Conservation (phyloP, 2,888 invertebrate genomes). For the Cepaea hortensis region DNA sequence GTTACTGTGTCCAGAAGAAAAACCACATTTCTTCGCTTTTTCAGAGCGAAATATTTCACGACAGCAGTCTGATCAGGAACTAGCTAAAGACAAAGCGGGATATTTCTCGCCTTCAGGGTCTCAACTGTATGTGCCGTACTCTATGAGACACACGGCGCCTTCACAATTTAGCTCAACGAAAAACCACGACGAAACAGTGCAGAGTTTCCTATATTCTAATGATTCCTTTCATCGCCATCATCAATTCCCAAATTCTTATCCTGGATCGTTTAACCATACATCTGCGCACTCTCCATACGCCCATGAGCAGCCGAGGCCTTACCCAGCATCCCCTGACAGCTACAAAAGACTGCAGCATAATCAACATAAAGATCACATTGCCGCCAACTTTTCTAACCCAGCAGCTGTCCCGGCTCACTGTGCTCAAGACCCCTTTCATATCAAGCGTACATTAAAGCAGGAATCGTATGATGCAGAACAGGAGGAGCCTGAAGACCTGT, state of each 20-base stretch:
- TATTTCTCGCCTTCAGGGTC: neutral
- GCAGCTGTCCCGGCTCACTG: neutral
- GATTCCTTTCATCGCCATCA: neutral
- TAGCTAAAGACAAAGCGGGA: neutral
- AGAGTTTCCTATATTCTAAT: neutral
- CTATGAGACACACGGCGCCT: neutral
- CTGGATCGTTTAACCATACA: neutral
- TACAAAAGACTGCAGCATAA: neutral
- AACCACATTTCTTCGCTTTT: neutral
- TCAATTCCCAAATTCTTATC: neutral
- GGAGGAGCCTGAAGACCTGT: constrained; percentile 63
- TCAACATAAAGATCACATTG: neutral
- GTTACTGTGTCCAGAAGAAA: neutral
- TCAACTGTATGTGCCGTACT: neutral
- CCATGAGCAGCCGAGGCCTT: neutral
- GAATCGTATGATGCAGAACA: constrained; percentile 43
- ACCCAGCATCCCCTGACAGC: neutral
- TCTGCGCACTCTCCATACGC: neutral
- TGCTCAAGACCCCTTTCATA: neutral
- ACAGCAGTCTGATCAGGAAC: neutral
- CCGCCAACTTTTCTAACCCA: neutral
- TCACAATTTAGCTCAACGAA: neutral
- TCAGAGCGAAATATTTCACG: neutral
- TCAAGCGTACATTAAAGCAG: neutral
- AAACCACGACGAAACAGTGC: neutral